Conservation (phyloP, 2,113 vertebrate genomes). For the Struthidea cinerea region DNA sequence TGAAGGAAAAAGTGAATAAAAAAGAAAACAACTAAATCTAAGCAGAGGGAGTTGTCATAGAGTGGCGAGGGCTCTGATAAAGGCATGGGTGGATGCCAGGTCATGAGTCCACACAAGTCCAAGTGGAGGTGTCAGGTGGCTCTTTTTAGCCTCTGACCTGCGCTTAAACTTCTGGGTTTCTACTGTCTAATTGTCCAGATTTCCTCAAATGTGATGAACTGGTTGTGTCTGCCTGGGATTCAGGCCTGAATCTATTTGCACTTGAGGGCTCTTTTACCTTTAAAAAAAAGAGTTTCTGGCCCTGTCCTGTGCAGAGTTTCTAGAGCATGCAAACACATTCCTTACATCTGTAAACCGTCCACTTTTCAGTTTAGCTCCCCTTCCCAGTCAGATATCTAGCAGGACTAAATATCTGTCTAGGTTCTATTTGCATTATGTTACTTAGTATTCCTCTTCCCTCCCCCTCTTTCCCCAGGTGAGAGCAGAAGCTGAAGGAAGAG, state of each 20-base stretch:
- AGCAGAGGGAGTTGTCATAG: not conserved
- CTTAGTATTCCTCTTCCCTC: not conserved
- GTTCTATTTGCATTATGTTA: not conserved
- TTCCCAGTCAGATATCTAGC: not conserved
- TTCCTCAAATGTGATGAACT: not conserved
- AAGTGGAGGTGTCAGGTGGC: not conserved
- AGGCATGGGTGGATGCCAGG: not conserved
- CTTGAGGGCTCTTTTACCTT: not conserved
- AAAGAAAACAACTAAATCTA: not conserved
- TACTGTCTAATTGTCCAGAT: not conserved
- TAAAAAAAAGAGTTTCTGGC: not conserved
- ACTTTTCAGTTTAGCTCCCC: not conserved
- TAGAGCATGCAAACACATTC: not conserved
- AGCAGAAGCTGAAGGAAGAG: not conserved
- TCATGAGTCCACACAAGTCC: not conserved
- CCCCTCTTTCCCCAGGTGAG: not conserved
- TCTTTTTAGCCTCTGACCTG: not conserved
- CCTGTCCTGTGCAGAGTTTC: not conserved
- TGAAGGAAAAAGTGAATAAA: not conserved
- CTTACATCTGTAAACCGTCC: not conserved
- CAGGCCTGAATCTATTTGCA: not conserved
- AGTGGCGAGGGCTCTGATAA: not conserved
- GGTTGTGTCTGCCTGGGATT: not conserved
- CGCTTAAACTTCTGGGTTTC: not conserved
- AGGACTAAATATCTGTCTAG: not conserved